These are phyloP conservation scores for Euzetes globulus DNA, from an alignment of 2,888 invertebrate genomes.

Conservation along the genomic window DNA sequence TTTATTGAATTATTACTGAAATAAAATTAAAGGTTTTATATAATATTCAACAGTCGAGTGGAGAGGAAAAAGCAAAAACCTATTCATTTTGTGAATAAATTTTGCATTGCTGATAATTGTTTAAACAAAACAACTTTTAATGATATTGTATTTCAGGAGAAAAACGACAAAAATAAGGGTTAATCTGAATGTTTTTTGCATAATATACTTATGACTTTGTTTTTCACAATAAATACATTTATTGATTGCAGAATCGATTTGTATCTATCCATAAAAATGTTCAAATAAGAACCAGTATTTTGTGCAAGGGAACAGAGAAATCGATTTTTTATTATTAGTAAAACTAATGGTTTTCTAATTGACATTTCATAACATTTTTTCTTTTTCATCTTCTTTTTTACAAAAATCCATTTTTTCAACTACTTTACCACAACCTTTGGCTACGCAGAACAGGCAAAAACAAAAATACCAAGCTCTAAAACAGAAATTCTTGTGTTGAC, in stretches of 20 bases:
- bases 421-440: neutral
- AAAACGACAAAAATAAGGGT: neutral
- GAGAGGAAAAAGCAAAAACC: too few species aligned
- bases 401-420: too few species aligned
- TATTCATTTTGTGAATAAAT: too few species aligned
- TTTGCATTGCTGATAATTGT: too few species aligned
- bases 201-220: neutral
- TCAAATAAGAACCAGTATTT: neutral
- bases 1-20: conserved; percentile 26
- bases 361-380: conserved; percentile 12
- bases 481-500: neutral
- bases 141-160: neutral
- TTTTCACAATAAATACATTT: neutral
- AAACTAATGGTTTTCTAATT: conserved; percentile 17
- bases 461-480: too few species aligned
- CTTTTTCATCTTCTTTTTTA: neutral
- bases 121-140: neutral
- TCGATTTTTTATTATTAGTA: neutral
- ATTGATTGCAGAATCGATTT: neutral
- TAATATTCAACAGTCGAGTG: too few species aligned
- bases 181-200: neutral
- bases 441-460: neutral
- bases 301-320: neutral
- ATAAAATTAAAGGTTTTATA: neutral
- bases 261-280: neutral